Conservation (phyloP, 1,140 invertebrate species). For the Lordiphosa mommai region DNA sequence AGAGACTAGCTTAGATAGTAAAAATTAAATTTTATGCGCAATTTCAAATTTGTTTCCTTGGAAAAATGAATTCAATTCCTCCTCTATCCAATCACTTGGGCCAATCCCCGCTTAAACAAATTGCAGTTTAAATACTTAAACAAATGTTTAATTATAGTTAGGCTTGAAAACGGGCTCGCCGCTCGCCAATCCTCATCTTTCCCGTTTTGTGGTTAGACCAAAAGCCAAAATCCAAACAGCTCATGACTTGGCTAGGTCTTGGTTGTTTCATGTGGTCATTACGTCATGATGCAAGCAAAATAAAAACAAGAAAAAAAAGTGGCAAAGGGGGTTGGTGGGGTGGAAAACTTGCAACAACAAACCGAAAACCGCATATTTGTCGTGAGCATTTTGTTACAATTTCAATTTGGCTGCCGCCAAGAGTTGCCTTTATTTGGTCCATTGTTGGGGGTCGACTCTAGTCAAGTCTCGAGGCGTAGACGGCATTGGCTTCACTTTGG, state of each 20-base stretch:
- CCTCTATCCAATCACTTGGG: too few relatives aligned
- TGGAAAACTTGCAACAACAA: constrained; percentile 6
- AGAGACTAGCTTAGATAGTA: too few relatives aligned
- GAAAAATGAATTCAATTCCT: too few relatives aligned
- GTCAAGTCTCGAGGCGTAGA: constrained; percentile 3
- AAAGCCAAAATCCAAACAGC: neutral
- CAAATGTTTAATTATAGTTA: too few relatives aligned
- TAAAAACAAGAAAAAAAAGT: constrained; percentile 1
- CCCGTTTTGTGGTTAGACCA: constrained; percentile 2
- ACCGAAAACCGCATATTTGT: constrained; percentile 9
- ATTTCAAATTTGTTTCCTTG: too few relatives aligned
- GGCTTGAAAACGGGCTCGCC: too few relatives aligned
- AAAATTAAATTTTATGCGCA: too few relatives aligned
- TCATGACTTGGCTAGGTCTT: constrained; percentile 4
- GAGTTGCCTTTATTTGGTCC: constrained; percentile 1
- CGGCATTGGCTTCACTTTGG: constrained; percentile 8
- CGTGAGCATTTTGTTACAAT: constrained; percentile 12
- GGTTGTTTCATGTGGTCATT: constrained; percentile 9
- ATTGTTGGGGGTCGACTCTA: constrained; percentile 8
- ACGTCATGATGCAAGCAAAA: constrained; percentile 1
- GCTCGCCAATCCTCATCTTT: constrained; percentile 2
- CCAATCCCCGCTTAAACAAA: too few relatives aligned
- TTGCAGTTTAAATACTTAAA: too few relatives aligned
- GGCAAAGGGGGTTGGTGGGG: neutral
- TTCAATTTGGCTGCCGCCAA: constrained; percentile 7